A percentile compares a stretch with the other conserved stretches of the same genome.
Conservation (phyloP, 2,113 vertebrate genomes). For the Nyctibius bracteatus region DNA sequence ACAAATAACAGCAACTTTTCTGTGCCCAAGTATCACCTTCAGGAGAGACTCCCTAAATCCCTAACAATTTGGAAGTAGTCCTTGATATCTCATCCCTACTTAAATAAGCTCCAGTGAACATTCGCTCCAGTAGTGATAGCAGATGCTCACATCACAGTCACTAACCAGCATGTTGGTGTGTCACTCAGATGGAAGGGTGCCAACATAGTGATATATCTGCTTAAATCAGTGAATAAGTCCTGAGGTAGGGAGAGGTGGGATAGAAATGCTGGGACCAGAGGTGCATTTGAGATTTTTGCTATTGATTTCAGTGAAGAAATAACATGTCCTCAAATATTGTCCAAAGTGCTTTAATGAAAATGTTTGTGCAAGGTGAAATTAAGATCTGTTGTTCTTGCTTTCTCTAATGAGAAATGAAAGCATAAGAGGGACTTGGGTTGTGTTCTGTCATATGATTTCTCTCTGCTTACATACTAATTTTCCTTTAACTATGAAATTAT, state of each 20-base stretch:
- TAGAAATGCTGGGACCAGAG: neutral
- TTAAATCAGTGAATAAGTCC: neutral
- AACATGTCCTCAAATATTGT: neutral
- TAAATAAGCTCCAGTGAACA: neutral
- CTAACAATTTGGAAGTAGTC: neutral
- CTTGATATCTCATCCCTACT: neutral
- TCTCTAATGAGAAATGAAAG: neutral
- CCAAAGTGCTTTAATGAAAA: neutral
- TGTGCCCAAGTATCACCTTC: neutral
- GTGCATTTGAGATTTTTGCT: neutral
- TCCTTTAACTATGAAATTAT: neutral
- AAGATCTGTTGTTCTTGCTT: neutral
- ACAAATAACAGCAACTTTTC: neutral
- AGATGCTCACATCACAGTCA: neutral
- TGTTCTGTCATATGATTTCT: neutral
- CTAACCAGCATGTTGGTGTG: fast-evolving
- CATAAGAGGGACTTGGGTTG: neutral
- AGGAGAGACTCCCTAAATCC: neutral
- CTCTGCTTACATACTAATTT: neutral
- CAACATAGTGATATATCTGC: fast-evolving
- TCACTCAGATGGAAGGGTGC: neutral
- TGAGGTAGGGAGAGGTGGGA: neutral
- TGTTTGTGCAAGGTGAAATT: neutral
- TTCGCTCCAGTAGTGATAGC: neutral
- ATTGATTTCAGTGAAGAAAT: neutral